Percentiles rank a stretch among this genome's conserved stretches.
Evolutionary conservation across 2,113 vertebrate species (phyloP).

Genomic region (Sturnira hondurensis): DNA sequence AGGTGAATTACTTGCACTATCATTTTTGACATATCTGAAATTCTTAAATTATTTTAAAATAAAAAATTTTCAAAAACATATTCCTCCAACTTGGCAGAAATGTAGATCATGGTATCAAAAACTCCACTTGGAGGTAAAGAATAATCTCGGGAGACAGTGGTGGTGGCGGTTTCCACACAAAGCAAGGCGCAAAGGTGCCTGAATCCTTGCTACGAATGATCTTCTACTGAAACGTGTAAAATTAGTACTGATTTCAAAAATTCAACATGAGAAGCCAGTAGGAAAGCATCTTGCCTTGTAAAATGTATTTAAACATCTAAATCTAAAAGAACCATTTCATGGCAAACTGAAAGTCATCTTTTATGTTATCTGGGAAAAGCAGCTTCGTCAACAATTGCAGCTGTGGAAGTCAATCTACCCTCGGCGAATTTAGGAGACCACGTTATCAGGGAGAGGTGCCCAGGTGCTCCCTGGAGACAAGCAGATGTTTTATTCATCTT

Average conservation of each 20-base stretch:
- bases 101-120: background rate
- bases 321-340: background rate
- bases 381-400: background rate
- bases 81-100: background rate
- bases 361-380: background rate
- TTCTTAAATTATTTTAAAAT: constrained; percentile 18
- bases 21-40: background rate
- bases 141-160: background rate
- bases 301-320: background rate
- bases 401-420: background rate
- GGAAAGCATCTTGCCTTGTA: background rate
- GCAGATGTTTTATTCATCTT: background rate
- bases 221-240: background rate
- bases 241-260: background rate
- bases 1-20: background rate
- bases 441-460: background rate
- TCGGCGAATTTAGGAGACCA: background rate
- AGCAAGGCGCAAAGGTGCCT: background rate
- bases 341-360: background rate
- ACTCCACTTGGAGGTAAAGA: background rate
- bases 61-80: background rate
- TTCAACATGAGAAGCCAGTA: background rate
- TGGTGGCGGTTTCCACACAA: background rate
- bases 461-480: background rate
- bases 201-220: background rate